Percentiles rank a stretch among this genome's conserved stretches.
Evolutionary conservation across 2,888 invertebrate genomes (phyloP).

Genomic region (Microctonus brassicae): DNA sequence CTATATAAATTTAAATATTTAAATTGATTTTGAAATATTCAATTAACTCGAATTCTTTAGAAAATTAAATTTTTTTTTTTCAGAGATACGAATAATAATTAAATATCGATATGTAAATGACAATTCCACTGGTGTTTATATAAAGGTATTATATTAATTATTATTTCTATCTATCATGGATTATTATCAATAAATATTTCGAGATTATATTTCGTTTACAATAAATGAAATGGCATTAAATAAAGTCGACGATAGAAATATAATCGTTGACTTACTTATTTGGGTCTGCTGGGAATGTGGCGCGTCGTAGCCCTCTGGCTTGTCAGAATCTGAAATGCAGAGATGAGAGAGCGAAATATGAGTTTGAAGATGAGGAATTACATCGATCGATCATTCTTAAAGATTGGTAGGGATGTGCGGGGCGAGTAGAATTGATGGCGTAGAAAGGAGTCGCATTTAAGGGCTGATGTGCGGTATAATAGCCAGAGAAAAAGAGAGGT

Average conservation of each 20-base stretch:
- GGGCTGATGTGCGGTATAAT: background rate
- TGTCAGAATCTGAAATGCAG: conserved; percentile 60
- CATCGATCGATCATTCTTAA: conserved; percentile 66
- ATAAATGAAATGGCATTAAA: background rate
- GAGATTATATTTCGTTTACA: background rate
- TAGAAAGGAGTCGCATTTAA: conserved; percentile 12
- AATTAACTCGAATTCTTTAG: too few species aligned
- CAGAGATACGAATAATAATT: too few species aligned
- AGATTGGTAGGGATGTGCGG: background rate
- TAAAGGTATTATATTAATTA: too few species aligned
- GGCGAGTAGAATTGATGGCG: conserved; percentile 21
- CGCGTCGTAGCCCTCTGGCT: conserved; percentile 63
- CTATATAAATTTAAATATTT: too few species aligned
- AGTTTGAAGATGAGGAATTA: conserved; percentile 60
- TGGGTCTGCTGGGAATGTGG: conserved; percentile 67
- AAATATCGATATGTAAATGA: too few species aligned
- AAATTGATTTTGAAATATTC: too few species aligned
- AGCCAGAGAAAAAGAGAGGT: background rate
- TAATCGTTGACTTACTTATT: conserved; percentile 62
- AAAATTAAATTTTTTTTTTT: too few species aligned
- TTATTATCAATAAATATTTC: too few species aligned
- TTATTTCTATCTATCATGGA: too few species aligned
- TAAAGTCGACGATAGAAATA: background rate
- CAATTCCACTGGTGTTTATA: too few species aligned
- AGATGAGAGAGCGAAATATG: conserved; percentile 22